Evolutionary conservation across 2,888 invertebrate genomes (phyloP), one percentile per base, ranked within the genome.

Genomic region (Tipula unca): DNA sequence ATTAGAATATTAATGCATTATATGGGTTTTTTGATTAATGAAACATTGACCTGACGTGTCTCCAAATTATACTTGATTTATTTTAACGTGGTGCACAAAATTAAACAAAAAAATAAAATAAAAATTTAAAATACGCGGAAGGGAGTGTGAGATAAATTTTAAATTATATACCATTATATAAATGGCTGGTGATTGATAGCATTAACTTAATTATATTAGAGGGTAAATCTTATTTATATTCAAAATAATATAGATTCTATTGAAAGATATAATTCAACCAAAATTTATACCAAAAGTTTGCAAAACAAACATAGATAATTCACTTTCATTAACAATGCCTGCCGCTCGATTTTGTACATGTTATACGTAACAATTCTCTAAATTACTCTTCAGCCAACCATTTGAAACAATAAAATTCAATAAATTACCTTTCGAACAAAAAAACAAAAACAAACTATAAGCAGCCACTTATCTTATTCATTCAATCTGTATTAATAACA

Each of bases 401-500:
- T 69, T 69, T 20, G 10, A 25, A 69, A 69, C 25, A 69, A 69
- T 69, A 69, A 69, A 69, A 69, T 69, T 69, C 69, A 25, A 69
- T 69, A 69, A 69, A 69, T 69, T 69, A 69, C 25, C 69, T 69
- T 25, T 10, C 20, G 25, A 20, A 69, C 25, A 8, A 25, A 69
- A 20, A 20, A 3, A 17, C 3, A 48, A 48, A 69, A 69, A 69
- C 69, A 25, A n/a, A n/a, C n/a, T n/a, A n/a, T 69, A 69, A 69
- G 25, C 69, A 69, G 69, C 69, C 69, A 69, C 69, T 69, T 69
- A 69, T 69, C 69, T 69, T 69, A 20, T 69, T 69, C 69, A 69
- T 69, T 25, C 69, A 69, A 69, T 69, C 69, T 69, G 69, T 69
- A 69, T 69, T 69, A 69, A 69, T 69, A 69, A 69, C 69, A 69